A percentile compares a stretch with the other conserved stretches of the same genome.
Conservation (phyloP, 1,140 invertebrate species). For the Mizuhopecten yessoensis region DNA sequence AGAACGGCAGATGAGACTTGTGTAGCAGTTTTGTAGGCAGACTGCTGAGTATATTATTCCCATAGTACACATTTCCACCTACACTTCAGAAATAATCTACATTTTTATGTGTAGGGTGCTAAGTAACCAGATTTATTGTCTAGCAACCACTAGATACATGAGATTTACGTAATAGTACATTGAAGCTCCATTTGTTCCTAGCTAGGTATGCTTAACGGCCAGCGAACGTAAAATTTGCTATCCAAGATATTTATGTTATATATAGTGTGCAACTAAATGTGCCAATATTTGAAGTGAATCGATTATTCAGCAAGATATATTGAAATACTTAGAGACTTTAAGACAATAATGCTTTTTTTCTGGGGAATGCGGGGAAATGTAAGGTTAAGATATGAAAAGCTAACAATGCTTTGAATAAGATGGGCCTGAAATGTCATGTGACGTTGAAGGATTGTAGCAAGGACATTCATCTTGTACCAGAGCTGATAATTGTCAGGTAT, state of each 20-base stretch:
- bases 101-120: neutral
- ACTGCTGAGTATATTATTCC: neutral
- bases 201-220: neutral
- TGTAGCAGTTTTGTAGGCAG: neutral
- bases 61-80: neutral
- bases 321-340: neutral
- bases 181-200: neutral
- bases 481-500: conserved; percentile 17
- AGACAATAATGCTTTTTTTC: neutral
- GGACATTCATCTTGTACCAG: neutral
- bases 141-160: neutral
- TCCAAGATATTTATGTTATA: too few relatives aligned
- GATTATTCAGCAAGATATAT: neutral
- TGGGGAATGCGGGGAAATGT: too few relatives aligned
- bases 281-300: neutral
- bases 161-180: neutral
- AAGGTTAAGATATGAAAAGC: neutral
- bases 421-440: neutral
- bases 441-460: neutral
- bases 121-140: conserved; percentile 27
- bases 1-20: neutral
- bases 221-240: too few relatives aligned
- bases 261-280: neutral
- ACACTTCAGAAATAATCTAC: neutral
- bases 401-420: neutral